Conservation (phyloP, 2,113 vertebrate species). For the Psilopogon haemacephalus region DNA sequence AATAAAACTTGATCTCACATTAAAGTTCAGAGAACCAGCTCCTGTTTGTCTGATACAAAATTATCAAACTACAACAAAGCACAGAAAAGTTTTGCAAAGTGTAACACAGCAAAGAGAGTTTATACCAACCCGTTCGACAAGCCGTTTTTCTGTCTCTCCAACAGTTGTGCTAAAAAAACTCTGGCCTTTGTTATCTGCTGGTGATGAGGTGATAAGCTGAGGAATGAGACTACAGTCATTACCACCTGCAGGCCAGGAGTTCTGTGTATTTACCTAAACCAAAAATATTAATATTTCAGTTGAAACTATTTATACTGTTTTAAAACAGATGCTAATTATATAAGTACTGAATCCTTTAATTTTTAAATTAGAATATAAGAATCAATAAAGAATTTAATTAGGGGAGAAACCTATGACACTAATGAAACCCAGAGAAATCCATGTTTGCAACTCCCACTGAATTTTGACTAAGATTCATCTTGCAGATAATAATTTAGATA, state of each 20-base stretch:
- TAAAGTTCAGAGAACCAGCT: background rate
- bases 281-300: conserved; percentile 2
- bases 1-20: background rate
- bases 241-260: conserved; percentile 19
- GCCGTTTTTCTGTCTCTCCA: conserved; percentile 76
- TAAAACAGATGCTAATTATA: background rate
- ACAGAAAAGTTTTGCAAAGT: background rate
- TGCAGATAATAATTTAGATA: background rate
- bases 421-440: background rate
- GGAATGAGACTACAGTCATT: background rate
- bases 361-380: background rate
- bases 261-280: conserved; percentile 67
- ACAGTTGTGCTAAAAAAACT: background rate
- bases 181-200: background rate
- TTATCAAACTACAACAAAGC: background rate
- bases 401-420: accelerated
- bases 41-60: background rate
- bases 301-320: background rate
- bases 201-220: background rate
- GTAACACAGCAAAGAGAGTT: background rate
- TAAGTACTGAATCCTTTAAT: background rate
- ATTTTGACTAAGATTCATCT: background rate
- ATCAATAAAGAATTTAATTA: background rate
- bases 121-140: conserved; percentile 80
- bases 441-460: background rate